Base-by-base conservation (phyloP, 1,140 invertebrate species). In the Hylaeus volcanicus region DNA sequence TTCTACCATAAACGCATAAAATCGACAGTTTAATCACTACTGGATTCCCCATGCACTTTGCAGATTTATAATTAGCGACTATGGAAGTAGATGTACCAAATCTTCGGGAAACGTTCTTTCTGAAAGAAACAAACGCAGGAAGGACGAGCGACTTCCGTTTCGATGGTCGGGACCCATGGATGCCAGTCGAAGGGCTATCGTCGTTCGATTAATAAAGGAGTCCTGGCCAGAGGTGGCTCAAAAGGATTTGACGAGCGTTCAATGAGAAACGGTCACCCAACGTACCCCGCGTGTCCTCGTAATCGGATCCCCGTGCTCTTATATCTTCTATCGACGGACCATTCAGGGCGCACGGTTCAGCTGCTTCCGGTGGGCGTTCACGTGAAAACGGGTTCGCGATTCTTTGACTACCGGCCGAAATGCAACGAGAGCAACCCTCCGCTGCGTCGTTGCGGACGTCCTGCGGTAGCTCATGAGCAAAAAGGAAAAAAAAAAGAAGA, bases 351-450 rank as follows among this genome's bases (percentile, higher is more conserved):
- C 81, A 26, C 82, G 74, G 72, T 86, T 89, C 93, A 93, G 93
- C 93, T 93, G 93, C 81, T 93, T 93, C 93, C 93, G 93, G 93
- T 93, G 92, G 93, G 93, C 93, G 92, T 92, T 77, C 15, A 91
- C 88, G 87, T 89, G 91, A 88, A 93, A 93, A 93, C 93, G 93
- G 92, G 92, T 93, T 93, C 91, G 91, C 92, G 92, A 93, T 91
- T 92, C 85, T 90, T 89, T 87, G 41, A 63, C 53, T 64, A 63
- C 45, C 79, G 69, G 43, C 26, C 74, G 79, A 81, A 81, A 77
- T 61, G 86, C 86, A 77, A 83, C 71, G 74, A 78, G 83, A 81
- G 56, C 70, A 81, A 73, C 80, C 74, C 75, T 43, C 65, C 66
- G 75, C 45, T 65, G 79, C 58, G 79, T 74, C 79, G 76, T 63